Percentiles rank a stretch among this genome's conserved stretches.
Conservation (phyloP, 92 coral and sea anemone species). For the Isaurus tuberculatus region DNA sequence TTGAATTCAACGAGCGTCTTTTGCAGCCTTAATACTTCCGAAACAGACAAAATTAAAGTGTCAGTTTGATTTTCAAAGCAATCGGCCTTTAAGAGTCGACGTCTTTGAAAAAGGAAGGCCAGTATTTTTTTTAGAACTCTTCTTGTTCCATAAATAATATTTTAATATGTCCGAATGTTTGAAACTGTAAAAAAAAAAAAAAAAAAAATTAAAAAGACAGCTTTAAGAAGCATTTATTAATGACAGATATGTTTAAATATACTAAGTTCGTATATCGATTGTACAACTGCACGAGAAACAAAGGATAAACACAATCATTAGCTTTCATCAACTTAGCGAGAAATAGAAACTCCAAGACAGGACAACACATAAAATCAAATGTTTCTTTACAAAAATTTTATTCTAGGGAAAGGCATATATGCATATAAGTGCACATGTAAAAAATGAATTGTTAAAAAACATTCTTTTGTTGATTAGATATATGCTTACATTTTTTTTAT, state of each 20-base stretch:
- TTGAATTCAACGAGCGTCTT: no score
- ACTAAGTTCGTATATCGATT: background rate
- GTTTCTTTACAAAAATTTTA: background rate
- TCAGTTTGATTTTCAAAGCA: no score
- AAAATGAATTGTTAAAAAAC: background rate
- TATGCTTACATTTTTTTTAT: constrained; percentile 12
- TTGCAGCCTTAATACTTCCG: no score
- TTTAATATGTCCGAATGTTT: background rate
- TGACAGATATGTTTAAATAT: background rate
- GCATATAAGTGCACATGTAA: background rate
- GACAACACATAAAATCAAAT: background rate
- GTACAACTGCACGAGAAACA: background rate
- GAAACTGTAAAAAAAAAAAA: background rate
- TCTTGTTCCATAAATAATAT: no score
- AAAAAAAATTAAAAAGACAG: background rate
- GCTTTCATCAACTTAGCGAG: background rate
- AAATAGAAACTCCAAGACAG: background rate
- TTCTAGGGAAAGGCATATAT: background rate
- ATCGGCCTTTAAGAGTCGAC: no score
- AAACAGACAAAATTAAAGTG: no score
- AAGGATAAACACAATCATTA: background rate
- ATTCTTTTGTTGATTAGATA: background rate
- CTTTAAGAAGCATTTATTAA: background rate
- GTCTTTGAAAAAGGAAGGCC: no score
- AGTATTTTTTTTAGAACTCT: no score